A percentile compares a stretch with the other conserved stretches of the same genome.
Evolutionary conservation across 2,888 invertebrate species (phyloP).

Genomic region (Apamea monoglypha): DNA sequence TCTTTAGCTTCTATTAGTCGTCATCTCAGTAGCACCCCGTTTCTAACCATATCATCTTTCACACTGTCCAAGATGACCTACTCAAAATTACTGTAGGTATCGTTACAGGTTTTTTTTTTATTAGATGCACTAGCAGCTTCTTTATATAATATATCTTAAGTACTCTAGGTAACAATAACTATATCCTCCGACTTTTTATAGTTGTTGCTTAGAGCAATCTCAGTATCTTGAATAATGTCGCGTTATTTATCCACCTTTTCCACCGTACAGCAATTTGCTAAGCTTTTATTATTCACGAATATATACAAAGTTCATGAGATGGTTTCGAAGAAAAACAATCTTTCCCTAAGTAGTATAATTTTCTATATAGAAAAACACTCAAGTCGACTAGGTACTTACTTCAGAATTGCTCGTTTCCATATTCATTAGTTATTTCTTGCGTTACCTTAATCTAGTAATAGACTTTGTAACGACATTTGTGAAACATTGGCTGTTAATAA

Average conservation of each 20-base stretch:
- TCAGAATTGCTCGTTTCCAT: constrained; percentile 33
- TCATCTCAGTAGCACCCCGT: not conserved
- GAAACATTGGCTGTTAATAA: constrained; percentile 5
- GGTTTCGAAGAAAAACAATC: constrained; percentile 13
- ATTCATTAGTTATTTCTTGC: constrained; percentile 33
- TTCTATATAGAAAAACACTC: constrained; percentile 41
- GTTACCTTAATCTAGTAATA: constrained; percentile 47
- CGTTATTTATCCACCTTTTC: not conserved
- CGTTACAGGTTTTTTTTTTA: no score
- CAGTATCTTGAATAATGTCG: not conserved
- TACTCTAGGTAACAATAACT: not conserved
- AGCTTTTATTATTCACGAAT: constrained; percentile 37
- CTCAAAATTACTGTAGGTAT: not conserved
- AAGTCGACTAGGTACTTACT: constrained; percentile 33
- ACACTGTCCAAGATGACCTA: not conserved
- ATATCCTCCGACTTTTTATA: not conserved
- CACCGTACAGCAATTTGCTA: not conserved
- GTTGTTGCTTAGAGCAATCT: not conserved
- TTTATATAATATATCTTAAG: no score
- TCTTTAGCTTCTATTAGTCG: no score
- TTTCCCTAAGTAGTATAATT: constrained; percentile 13
- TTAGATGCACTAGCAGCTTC: no score
- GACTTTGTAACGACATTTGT: constrained; percentile 19
- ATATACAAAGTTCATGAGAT: constrained; percentile 5
- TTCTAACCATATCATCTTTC: not conserved